phyloP scores from a whole-genome alignment of 2,888 invertebrate genomes.

The Cyclophora punctaria region DNA sequence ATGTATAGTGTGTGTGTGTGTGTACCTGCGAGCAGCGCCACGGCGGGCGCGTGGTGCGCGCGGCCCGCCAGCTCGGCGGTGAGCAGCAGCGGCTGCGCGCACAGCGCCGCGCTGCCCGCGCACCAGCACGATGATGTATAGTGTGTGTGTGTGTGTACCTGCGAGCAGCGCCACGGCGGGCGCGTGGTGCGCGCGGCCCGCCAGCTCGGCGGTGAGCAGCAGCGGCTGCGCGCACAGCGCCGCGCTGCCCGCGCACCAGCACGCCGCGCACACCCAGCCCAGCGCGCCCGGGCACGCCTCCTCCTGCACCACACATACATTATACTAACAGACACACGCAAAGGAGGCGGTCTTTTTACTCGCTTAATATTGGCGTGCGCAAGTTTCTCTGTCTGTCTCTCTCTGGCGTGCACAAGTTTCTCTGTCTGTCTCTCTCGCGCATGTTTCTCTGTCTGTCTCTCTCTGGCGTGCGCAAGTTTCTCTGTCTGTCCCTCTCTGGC shows the following conservation, averaged over 20 bases:
- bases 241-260: constrained; percentile 79
- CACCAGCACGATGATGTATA: constrained; percentile 72
- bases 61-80: constrained; percentile 80
- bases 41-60: constrained; percentile 78
- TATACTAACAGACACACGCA: not conserved
- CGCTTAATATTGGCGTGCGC: too few relatives aligned
- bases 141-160: constrained; percentile 49
- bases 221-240: constrained; percentile 82
- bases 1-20: too few relatives aligned
- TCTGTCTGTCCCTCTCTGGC: too few relatives aligned
- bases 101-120: constrained; percentile 80
- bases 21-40: constrained; percentile 79
- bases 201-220: constrained; percentile 81
- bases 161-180: constrained; percentile 81
- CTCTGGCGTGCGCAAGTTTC: too few relatives aligned
- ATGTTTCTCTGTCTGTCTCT: too few relatives aligned
- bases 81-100: constrained; percentile 81
- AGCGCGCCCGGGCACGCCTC: constrained; percentile 72
- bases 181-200: constrained; percentile 76
- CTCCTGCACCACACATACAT: constrained; percentile 26
- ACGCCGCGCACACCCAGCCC: constrained; percentile 82
- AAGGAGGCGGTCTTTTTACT: too few relatives aligned
- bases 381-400: too few relatives aligned
- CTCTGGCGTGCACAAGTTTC: too few relatives aligned
- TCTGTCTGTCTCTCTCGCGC: too few relatives aligned